Conservation (phyloP, 2,888 invertebrate species). For the Acrobasis consociella region DNA sequence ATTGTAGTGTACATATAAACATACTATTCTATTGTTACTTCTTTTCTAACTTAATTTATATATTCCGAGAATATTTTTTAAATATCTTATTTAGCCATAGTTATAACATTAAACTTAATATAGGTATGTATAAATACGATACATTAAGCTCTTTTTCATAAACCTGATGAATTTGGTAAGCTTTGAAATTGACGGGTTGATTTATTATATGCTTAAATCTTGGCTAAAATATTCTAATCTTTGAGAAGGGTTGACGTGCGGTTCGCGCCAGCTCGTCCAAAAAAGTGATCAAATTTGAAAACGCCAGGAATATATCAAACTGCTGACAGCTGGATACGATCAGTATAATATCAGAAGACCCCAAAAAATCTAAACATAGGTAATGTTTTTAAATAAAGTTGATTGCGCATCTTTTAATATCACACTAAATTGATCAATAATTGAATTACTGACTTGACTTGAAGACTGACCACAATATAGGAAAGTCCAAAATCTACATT, state of each 20-base stretch:
- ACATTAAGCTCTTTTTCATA: not conserved
- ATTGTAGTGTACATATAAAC: not conserved
- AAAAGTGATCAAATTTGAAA: not conserved
- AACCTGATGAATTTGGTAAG: not conserved
- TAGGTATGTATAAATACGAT: not conserved
- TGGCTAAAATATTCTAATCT: slow-evolving; percentile 13
- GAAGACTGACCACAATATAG: no score
- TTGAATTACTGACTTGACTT: no score
- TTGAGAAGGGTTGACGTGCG: slow-evolving; percentile 18
- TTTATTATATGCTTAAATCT: slow-evolving; percentile 1
- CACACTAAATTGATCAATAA: no score
- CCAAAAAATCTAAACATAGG: no score
- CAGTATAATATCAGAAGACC: not conserved
- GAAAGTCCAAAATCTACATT: no score
- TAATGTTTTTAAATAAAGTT: no score
- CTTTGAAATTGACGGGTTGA: slow-evolving; percentile 4
- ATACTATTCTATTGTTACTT: slow-evolving; percentile 1
- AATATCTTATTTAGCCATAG: no score
- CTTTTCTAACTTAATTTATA: not conserved
- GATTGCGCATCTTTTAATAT: no score
- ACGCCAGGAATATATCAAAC: slow-evolving; percentile 8
- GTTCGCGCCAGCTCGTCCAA: not conserved
- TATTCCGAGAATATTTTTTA: no score
- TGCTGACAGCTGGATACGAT: not conserved
- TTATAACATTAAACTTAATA: not conserved